These are phyloP conservation scores for Drepana arcuata DNA, from an alignment of 1,140 invertebrate genomes.

Conservation along the genomic window DNA sequence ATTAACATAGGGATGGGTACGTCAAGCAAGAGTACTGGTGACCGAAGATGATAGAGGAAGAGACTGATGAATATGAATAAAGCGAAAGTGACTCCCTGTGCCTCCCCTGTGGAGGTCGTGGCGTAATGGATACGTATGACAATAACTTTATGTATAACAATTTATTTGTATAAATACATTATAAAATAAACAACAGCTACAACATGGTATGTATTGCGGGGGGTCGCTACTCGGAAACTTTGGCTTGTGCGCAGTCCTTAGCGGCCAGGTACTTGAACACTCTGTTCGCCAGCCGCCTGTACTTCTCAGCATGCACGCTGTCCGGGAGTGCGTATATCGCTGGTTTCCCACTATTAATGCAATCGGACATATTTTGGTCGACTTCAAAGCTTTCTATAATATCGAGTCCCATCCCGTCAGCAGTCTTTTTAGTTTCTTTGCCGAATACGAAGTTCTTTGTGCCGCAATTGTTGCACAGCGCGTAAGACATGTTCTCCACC, in stretches of 20 bases:
- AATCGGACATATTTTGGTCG: slow-evolving; percentile 78
- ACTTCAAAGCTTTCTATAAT: slow-evolving; percentile 85
- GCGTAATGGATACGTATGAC: too few species aligned
- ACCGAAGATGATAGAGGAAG: too few species aligned
- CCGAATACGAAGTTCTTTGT: slow-evolving; percentile 76
- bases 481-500: slow-evolving; percentile 88
- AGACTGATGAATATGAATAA: too few species aligned
- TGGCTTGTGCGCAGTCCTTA: slow-evolving; percentile 43
- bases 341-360: slow-evolving; percentile 84
- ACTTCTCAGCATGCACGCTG: slow-evolving; percentile 72
- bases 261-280: slow-evolving; percentile 68
- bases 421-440: slow-evolving; percentile 69
- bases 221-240: slow-evolving; percentile 35
- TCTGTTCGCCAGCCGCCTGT: slow-evolving; percentile 72
- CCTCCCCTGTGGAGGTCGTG: too few species aligned
- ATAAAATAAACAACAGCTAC: slow-evolving; percentile 40
- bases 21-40: too few species aligned
- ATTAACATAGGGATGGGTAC: too few species aligned
- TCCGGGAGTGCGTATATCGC: slow-evolving; percentile 81
- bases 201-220: slow-evolving; percentile 16
- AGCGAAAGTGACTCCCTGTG: too few species aligned
- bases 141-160: too few species aligned
- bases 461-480: slow-evolving; percentile 81
- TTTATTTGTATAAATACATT: slow-evolving; percentile 41
- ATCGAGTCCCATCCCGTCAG: slow-evolving; percentile 70